A percentile compares a stretch with the other conserved stretches of the same genome.
phyloP scores from a whole-genome alignment of 2,888 invertebrate genomes.

The Ichneumoninae sp. region DNA sequence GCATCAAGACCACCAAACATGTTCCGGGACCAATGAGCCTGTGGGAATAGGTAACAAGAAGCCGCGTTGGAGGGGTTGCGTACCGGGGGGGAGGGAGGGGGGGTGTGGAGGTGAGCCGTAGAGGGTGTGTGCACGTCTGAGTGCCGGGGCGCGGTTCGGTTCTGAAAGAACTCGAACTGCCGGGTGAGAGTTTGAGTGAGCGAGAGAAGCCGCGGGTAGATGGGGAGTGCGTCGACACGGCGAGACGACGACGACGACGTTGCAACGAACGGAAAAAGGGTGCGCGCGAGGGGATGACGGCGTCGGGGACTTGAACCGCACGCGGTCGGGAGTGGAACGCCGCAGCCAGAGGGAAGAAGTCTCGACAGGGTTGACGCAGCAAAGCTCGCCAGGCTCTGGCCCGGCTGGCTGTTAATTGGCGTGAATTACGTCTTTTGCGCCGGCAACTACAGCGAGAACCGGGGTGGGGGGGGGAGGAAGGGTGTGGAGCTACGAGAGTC shows the following conservation, averaged over 20 bases:
- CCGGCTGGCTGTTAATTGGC: conserved; percentile 76
- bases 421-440: conserved; percentile 75
- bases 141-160: conserved; percentile 65
- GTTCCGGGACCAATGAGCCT: neutral
- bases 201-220: neutral
- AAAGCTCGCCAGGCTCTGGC: conserved; percentile 64
- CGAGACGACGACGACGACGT: conserved; percentile 38
- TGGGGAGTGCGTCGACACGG: conserved; percentile 20
- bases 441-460: conserved; percentile 68
- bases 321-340: neutral
- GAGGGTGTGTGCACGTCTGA: conserved; percentile 70
- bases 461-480: conserved; percentile 13
- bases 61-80: conserved; percentile 8
- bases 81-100: conserved; percentile 15
- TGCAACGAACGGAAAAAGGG: conserved; percentile 33
- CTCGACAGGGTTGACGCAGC: conserved; percentile 70
- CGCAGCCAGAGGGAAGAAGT: conserved; percentile 16
- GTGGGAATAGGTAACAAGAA: conserved; percentile 7
- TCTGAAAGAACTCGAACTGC: conserved; percentile 71
- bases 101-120: conserved; percentile 51
- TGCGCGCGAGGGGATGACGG: conserved; percentile 37
- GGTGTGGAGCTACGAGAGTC: conserved; percentile 36
- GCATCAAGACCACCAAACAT: conserved; percentile 72
- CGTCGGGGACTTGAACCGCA: conserved; percentile 35
- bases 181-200: neutral